These are phyloP conservation scores for Ferrisia virgata DNA, from an alignment of 2,888 invertebrate species.

Conservation along the genomic window DNA sequence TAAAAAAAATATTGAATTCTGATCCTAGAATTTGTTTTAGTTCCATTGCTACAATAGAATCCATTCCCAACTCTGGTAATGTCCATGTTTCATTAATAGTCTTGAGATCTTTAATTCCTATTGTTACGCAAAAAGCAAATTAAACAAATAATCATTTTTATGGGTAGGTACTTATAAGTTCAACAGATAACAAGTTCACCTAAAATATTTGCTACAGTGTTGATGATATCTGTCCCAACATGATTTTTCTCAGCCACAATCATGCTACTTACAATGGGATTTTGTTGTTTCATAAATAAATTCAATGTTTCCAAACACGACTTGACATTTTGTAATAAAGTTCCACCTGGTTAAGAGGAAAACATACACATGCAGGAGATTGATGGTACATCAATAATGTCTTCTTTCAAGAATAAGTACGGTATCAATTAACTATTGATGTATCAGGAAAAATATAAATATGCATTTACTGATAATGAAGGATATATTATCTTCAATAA, in stretches of 20 bases:
- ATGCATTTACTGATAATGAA: not conserved
- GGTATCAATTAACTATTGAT: no score
- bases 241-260: conserved; percentile 78
- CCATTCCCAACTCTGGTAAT: conserved; percentile 89
- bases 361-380: not conserved
- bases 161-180: no score
- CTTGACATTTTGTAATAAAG: conserved; percentile 68
- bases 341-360: conserved; percentile 54
- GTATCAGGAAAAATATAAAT: not conserved
- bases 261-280: conserved; percentile 72
- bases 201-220: conserved; percentile 65
- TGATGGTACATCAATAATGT: no score
- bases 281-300: conserved; percentile 63
- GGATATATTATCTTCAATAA: conserved; percentile 60
- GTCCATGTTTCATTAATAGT: conserved; percentile 67
- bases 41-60: conserved; percentile 95
- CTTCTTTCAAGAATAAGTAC: no score
- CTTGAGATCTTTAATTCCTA: conserved; percentile 62
- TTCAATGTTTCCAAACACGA: conserved; percentile 72
- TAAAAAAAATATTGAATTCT: conserved; percentile 80
- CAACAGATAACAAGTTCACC: conserved; percentile 55
- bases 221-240: conserved; percentile 62
- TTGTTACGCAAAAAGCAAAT: no score
- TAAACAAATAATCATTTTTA: no score
- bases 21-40: conserved; percentile 88